Conservation (phyloP, 1,140 invertebrate species). For the Tetragonula clypearis region DNA sequence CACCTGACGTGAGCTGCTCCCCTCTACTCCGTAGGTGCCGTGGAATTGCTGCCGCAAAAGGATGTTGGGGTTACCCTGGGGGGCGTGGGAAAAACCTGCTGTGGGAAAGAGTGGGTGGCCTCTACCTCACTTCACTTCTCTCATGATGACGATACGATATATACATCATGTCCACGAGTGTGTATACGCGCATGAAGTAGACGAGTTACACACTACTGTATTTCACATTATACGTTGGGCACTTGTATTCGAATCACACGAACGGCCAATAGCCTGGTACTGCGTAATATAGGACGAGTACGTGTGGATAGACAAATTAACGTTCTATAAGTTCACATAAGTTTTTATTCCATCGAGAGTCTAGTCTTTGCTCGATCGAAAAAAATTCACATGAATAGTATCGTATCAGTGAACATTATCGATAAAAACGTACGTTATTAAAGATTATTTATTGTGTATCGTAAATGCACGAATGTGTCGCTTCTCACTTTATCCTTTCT, state of each 20-base stretch:
- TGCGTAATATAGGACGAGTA: constrained; percentile 55
- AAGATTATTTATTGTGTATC: neutral
- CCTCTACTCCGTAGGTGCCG: constrained; percentile 58
- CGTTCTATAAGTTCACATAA: constrained; percentile 6
- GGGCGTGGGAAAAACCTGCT: constrained; percentile 90
- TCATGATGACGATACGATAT: constrained; percentile 71
- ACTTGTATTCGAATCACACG: constrained; percentile 30
- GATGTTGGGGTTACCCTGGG: constrained; percentile 88
- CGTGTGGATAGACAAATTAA: constrained; percentile 40
- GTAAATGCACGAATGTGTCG: neutral
- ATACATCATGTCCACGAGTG: constrained; percentile 51
- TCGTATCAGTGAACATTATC: neutral
- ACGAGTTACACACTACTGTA: constrained; percentile 3
- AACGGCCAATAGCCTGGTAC: constrained; percentile 28
- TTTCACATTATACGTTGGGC: constrained; percentile 16
- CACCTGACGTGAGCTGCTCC: constrained; percentile 55
- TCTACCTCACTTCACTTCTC: constrained; percentile 79
- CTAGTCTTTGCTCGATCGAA: neutral
- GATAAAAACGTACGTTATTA: neutral
- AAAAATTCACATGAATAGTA: neutral
- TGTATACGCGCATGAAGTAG: neutral
- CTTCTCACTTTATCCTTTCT: neutral
- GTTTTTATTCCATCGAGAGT: constrained; percentile 11
- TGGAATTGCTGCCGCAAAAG: constrained; percentile 83
- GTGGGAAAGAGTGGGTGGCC: constrained; percentile 90